Evolutionary conservation across 23 tunicate species (phyloP).

Genomic region (Trididemnum miniatum): DNA sequence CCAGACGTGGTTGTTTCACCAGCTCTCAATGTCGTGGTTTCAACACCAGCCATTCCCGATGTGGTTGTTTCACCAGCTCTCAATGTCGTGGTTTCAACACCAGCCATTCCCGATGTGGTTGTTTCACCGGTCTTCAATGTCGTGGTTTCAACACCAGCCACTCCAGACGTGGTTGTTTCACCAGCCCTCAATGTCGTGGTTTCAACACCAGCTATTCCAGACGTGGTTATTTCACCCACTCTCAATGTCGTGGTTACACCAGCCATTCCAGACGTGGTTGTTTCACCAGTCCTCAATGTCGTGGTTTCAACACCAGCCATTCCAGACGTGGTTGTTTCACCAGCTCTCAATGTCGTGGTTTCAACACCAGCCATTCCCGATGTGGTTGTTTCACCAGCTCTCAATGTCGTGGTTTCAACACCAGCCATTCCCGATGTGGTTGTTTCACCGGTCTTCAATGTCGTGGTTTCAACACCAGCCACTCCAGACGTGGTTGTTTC

Average conservation of each 20-base stretch:
- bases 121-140: constrained; percentile 33
- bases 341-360: constrained; percentile 31
- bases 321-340: constrained; percentile 28
- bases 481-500: constrained; percentile 20
- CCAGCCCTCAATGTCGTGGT: constrained; percentile 21
- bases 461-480: constrained; percentile 32
- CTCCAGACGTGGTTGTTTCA: constrained; percentile 23
- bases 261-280: constrained; percentile 24
- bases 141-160: constrained; percentile 23
- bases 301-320: constrained; percentile 44
- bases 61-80: constrained; percentile 39
- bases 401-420: constrained; percentile 35
- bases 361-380: not conserved
- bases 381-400: constrained; percentile 31
- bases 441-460: not conserved
- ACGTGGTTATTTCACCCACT: constrained; percentile 47
- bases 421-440: constrained; percentile 28
- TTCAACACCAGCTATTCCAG: constrained; percentile 3
- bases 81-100: constrained; percentile 23
- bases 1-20: constrained; percentile 44
- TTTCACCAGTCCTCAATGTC: constrained; percentile 14
- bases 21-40: constrained; percentile 37
- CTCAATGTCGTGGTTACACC: constrained; percentile 15
- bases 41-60: constrained; percentile 11
- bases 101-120: constrained; percentile 26